These are phyloP conservation scores for Spatula versicolor DNA, from an alignment of 2,797 vertebrate genomes.

Conservation along the genomic window DNA sequence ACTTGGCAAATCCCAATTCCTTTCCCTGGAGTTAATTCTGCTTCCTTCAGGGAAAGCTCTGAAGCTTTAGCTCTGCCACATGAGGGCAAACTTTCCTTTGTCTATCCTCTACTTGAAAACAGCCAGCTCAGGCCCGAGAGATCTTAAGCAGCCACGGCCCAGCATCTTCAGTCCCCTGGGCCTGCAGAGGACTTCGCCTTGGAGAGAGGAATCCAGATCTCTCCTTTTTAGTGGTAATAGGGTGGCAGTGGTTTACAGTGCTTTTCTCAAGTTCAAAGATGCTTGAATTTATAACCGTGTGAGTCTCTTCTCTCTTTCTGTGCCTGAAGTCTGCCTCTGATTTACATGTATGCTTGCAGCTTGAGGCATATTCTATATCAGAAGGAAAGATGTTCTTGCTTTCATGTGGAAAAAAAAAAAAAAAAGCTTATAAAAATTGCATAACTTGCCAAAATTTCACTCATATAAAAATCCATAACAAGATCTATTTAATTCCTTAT, in stretches of 20 bases:
- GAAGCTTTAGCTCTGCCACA: not conserved
- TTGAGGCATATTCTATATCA: slow-evolving; percentile 25
- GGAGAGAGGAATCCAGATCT: not conserved
- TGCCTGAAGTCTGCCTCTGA: slow-evolving; percentile 42
- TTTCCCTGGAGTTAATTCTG: not conserved
- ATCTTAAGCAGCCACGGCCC: rapidly evolving
- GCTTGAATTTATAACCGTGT: slow-evolving; percentile 30
- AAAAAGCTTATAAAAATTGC: not conserved
- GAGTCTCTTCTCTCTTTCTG: slow-evolving; percentile 39
- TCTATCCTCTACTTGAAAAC: not conserved
- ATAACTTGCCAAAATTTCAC: slow-evolving; percentile 39
- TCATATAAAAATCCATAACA: slow-evolving; percentile 22
- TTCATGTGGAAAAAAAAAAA: slow-evolving; percentile 16
- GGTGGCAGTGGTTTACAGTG: not conserved
- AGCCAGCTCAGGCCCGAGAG: not conserved
- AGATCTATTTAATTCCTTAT: slow-evolving; percentile 37
- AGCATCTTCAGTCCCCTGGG: rapidly evolving
- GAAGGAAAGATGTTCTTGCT: slow-evolving; percentile 34
- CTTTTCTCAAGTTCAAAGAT: slow-evolving; percentile 47
- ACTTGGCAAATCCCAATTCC: not conserved
- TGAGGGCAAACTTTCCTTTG: not conserved
- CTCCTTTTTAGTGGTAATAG: not conserved
- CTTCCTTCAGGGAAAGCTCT: not conserved
- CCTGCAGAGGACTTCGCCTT: not conserved
- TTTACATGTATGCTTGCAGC: slow-evolving; percentile 35